phyloP scores from a whole-genome alignment of 2,797 vertebrate species.

The Chrysocyon brachyurus region DNA sequence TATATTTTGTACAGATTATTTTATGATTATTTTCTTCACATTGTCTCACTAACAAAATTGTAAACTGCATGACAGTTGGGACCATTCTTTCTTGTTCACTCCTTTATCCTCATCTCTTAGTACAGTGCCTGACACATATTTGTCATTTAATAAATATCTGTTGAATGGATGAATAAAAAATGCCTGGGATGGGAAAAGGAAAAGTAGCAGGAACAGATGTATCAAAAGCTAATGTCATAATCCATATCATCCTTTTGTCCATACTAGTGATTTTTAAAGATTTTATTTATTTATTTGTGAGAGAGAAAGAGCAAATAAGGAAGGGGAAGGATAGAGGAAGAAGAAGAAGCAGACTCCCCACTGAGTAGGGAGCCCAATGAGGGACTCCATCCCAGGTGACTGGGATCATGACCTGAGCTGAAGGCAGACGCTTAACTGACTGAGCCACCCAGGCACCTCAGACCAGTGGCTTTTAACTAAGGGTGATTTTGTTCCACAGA shows the following conservation, averaged over 20 bases:
- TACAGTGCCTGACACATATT: not conserved
- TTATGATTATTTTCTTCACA: constrained; percentile 5
- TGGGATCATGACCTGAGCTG: no score
- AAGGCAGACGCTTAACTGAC: no score
- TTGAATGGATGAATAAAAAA: not conserved
- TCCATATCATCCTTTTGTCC: not conserved
- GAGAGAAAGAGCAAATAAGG: no score
- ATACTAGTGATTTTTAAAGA: not conserved
- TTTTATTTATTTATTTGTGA: no score
- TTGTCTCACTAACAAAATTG: not conserved
- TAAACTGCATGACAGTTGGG: not conserved
- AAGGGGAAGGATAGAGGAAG: no score
- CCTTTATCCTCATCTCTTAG: not conserved
- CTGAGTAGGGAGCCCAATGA: no score
- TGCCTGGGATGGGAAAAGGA: not conserved
- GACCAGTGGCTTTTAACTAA: not conserved
- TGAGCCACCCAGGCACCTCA: not conserved
- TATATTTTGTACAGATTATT: not conserved
- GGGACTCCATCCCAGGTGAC: no score
- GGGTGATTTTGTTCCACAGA: not conserved
- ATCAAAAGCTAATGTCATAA: not conserved
- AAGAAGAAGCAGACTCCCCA: no score
- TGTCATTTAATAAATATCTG: not conserved
- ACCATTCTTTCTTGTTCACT: not conserved
- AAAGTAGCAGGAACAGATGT: not conserved